These are phyloP conservation scores for Abramis brama DNA, from an alignment of 2,113 vertebrate species.

Conservation along the genomic window DNA sequence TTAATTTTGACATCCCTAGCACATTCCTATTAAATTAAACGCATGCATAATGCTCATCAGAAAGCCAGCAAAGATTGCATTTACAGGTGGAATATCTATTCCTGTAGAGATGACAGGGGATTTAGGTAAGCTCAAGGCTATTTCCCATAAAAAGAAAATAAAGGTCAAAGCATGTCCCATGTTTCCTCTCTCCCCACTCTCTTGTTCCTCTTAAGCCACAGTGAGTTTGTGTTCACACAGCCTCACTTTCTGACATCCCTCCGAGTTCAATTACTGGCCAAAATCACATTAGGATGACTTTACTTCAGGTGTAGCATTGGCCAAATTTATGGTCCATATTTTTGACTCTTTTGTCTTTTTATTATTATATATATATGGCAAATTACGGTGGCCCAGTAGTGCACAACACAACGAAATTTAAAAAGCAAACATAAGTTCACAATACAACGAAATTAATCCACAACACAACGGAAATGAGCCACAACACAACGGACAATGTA, in stretches of 20 bases:
- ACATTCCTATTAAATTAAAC: not conserved
- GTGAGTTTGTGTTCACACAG: conserved; percentile 57
- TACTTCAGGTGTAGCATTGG: not conserved
- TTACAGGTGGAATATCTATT: conserved; percentile 41
- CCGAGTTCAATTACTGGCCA: conserved; percentile 68
- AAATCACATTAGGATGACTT: conserved; percentile 50
- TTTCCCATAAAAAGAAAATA: conserved; percentile 38
- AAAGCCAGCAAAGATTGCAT: conserved; percentile 47
- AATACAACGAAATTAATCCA: no score
- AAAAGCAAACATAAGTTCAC: no score
- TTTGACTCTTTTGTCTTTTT: not conserved
- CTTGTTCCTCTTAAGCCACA: conserved; percentile 14
- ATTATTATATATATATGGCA: not conserved
- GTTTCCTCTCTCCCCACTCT: conserved; percentile 19
- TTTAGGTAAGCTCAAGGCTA: conserved; percentile 50
- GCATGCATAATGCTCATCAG: conserved; percentile 15
- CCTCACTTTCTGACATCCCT: conserved; percentile 46
- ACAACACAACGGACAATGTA: no score
- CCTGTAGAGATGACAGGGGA: conserved; percentile 46
- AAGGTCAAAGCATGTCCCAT: conserved; percentile 53
- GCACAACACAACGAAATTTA: no score
- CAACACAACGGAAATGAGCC: no score
- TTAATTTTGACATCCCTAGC: no score
- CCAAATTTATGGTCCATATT: not conserved
- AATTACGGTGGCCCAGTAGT: no score